Percentiles rank a stretch among this genome's conserved stretches.
These are phyloP conservation scores for Augiades crinisus DNA, from an alignment of 2,888 invertebrate genomes.

Conservation along the genomic window DNA sequence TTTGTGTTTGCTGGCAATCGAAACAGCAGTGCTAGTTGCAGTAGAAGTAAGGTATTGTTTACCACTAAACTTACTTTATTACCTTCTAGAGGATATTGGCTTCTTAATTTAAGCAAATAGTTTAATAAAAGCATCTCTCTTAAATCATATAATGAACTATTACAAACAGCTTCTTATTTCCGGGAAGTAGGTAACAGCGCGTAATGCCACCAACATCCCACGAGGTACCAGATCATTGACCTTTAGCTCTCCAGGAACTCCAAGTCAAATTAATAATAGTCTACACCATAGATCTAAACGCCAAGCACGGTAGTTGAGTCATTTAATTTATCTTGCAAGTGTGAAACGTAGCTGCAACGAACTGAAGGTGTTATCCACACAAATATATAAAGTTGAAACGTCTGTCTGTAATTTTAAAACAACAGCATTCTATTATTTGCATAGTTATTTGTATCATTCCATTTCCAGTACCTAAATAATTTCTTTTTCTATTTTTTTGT, in stretches of 20 bases:
- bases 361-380: not conserved
- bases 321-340: constrained; percentile 1
- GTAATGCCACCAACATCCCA: constrained; percentile 53
- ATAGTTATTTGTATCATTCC: too few relatives aligned
- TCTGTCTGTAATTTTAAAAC: too few relatives aligned
- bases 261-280: constrained; percentile 59
- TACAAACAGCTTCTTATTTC: constrained; percentile 31
- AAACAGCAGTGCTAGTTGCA: too few relatives aligned
- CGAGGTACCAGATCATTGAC: constrained; percentile 59
- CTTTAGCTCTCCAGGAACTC: constrained; percentile 56
- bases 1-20: too few relatives aligned
- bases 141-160: not conserved
- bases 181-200: constrained; percentile 45
- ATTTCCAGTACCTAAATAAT: too few relatives aligned
- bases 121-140: not conserved
- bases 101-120: too few relatives aligned
- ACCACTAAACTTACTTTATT: too few relatives aligned
- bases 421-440: too few relatives aligned
- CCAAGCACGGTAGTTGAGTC: constrained; percentile 9
- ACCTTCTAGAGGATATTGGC: too few relatives aligned
- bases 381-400: too few relatives aligned
- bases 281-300: constrained; percentile 8
- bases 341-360: not conserved
- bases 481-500: too few relatives aligned
- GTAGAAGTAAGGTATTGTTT: too few relatives aligned